Conservation (phyloP, 2,797 vertebrate species). For the Cyclopterus lumpus region DNA sequence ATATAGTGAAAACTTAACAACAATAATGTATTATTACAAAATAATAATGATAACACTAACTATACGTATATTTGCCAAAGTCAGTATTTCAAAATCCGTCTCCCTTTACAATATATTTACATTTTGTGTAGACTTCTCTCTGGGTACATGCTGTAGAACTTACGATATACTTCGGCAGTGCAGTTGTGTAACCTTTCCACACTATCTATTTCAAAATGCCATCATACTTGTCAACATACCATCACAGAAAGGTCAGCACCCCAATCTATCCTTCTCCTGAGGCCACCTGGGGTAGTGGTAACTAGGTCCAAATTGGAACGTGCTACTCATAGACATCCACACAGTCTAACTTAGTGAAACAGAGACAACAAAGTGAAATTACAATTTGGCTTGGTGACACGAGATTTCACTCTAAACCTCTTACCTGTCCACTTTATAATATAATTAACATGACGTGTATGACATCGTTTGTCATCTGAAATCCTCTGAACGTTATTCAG, state of each 20-base stretch:
- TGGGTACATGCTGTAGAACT: neutral
- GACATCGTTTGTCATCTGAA: neutral
- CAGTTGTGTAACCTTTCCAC: conserved; percentile 70
- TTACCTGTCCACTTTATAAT: neutral
- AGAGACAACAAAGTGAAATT: conserved; percentile 3
- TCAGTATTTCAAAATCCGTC: conserved; percentile 9
- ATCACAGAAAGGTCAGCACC: conserved; percentile 81
- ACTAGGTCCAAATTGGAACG: conserved; percentile 75
- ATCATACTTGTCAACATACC: conserved; percentile 83
- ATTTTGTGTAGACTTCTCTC: neutral
- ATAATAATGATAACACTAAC: neutral
- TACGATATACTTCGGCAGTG: conserved; percentile 48
- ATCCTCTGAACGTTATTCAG: neutral
- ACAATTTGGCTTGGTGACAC: neutral
- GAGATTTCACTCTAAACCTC: neutral
- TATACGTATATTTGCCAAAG: neutral
- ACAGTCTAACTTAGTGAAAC: conserved; percentile 16
- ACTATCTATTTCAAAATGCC: conserved; percentile 80
- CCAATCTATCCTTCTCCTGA: conserved; percentile 76
- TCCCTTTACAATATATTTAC: neutral
- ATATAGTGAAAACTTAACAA: neutral
- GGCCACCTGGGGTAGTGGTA: conserved; percentile 70
- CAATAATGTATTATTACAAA: neutral
- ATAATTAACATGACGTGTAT: neutral
- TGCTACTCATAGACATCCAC: conserved; percentile 48